Conservation (phyloP, 2,113 vertebrate species). For the Shinisaurus crocodilurus region DNA sequence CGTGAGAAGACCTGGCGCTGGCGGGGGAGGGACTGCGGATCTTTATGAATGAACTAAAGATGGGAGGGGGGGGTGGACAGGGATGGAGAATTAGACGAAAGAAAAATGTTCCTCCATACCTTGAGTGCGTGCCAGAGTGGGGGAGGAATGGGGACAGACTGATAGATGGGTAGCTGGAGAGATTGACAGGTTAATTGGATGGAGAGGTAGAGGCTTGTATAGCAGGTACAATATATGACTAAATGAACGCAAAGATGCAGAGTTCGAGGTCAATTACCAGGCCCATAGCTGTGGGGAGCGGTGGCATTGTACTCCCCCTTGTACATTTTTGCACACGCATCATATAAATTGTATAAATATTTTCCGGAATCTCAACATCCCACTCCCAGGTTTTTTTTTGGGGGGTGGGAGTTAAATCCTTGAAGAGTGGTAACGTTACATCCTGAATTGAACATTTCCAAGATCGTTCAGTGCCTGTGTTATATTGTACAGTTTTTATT, state of each 20-base stretch:
- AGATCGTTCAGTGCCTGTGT: background rate
- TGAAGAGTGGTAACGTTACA: background rate
- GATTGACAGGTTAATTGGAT: conserved; percentile 11
- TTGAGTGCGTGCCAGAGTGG: background rate
- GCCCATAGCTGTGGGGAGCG: background rate
- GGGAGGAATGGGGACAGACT: background rate
- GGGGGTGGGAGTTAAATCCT: background rate
- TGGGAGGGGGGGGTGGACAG: background rate
- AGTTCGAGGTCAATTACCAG: background rate
- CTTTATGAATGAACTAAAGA: conserved; percentile 43
- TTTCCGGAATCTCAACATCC: background rate
- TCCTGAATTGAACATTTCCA: too few relatives aligned
- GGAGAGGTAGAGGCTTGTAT: background rate
- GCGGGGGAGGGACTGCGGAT: conserved; percentile 17
- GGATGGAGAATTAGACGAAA: background rate
- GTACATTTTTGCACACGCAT: background rate
- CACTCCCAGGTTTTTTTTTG: background rate
- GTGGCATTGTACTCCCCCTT: background rate
- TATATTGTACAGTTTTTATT: background rate
- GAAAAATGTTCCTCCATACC: background rate
- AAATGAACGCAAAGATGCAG: background rate
- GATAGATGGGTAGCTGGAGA: background rate
- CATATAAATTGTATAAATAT: too few relatives aligned
- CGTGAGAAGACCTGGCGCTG: conserved; percentile 12
- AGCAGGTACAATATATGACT: background rate